These are phyloP conservation scores for Oxyruncus cristatus DNA, from an alignment of 2,113 vertebrate species.

Conservation along the genomic window DNA sequence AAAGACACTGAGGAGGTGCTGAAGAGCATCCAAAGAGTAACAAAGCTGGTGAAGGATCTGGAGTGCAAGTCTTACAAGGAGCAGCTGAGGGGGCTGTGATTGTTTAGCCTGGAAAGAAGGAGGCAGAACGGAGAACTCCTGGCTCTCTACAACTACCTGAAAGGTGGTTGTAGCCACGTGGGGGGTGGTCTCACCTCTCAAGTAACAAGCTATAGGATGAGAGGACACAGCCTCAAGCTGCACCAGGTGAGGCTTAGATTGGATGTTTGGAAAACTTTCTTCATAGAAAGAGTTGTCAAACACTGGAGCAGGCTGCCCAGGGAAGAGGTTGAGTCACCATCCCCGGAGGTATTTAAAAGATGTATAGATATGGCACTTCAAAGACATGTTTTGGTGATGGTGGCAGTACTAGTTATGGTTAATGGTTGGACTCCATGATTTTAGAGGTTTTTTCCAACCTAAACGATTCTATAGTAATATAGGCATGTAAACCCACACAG, in stretches of 20 bases:
- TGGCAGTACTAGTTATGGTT: neutral
- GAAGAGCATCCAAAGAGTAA: neutral
- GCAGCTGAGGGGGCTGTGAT: neutral
- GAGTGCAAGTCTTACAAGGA: neutral
- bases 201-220: accelerated
- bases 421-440: accelerated
- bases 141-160: neutral
- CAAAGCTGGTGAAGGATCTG: accelerated
- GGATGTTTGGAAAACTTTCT: neutral
- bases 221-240: neutral
- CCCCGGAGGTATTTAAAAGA: neutral
- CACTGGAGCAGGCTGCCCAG: neutral
- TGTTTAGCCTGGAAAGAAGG: neutral
- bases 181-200: neutral
- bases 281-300: neutral
- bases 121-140: neutral
- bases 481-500: neutral
- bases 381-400: neutral
- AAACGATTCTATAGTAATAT: neutral
- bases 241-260: neutral
- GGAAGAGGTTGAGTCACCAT: neutral
- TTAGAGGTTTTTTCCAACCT: neutral
- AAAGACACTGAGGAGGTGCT: neutral
- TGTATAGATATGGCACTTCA: neutral
- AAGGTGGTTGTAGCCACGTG: neutral